Evolutionary conservation across 2,888 invertebrate genomes (phyloP).

Genomic region (Danaus chrysippus): DNA sequence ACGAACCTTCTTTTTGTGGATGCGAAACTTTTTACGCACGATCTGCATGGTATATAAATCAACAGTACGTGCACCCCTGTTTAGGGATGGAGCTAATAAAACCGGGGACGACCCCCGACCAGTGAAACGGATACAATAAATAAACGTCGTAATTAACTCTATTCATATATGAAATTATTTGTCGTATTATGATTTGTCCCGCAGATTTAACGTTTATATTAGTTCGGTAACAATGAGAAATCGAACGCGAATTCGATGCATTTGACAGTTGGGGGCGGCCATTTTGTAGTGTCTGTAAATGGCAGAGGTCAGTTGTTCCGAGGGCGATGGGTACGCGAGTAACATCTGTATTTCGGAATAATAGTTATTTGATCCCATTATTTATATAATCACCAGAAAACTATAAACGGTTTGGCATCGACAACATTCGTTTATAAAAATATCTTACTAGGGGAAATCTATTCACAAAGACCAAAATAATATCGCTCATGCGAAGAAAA

Average conservation of each 20-base stretch:
- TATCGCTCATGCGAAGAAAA: background rate
- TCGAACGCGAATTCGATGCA: slow-evolving; percentile 55
- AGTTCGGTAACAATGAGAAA: slow-evolving; percentile 36
- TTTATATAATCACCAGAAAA: background rate
- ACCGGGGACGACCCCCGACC: slow-evolving; percentile 52
- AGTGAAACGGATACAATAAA: slow-evolving; percentile 73
- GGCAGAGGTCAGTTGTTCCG: slow-evolving; percentile 43
- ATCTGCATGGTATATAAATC: slow-evolving; percentile 48
- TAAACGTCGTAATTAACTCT: slow-evolving; percentile 70
- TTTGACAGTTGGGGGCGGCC: slow-evolving; percentile 63
- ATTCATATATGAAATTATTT: slow-evolving; percentile 72
- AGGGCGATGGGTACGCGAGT: slow-evolving; percentile 24
- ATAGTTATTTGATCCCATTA: slow-evolving; percentile 10
- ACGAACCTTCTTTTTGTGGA: slow-evolving; percentile 28
- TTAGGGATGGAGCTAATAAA: slow-evolving; percentile 62
- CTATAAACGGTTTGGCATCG: no score
- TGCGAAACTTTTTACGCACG: slow-evolving; percentile 34
- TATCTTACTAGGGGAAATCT: no score
- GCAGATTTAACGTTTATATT: slow-evolving; percentile 48
- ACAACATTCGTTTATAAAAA: no score
- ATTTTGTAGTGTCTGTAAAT: slow-evolving; percentile 62
- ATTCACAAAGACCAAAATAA: background rate
- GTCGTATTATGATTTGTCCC: slow-evolving; percentile 48
- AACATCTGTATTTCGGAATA: slow-evolving; percentile 35
- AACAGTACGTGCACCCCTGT: slow-evolving; percentile 45